These are phyloP conservation scores for Stomatorhinus ivindoensis DNA, from an alignment of 2,113 vertebrate species.

Conservation along the genomic window DNA sequence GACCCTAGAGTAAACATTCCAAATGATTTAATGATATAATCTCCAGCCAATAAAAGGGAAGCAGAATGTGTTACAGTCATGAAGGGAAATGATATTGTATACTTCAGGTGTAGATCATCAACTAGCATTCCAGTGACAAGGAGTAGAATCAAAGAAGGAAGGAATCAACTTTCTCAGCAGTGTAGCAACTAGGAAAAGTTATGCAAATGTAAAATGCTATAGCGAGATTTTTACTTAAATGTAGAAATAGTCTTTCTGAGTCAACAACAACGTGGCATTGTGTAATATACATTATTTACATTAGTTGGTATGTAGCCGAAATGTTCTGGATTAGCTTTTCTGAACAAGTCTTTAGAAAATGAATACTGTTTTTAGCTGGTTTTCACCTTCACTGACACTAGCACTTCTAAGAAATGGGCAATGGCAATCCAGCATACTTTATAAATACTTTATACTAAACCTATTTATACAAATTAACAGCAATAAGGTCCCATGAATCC, in stretches of 20 bases:
- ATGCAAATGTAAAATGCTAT: not conserved
- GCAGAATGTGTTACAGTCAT: not conserved
- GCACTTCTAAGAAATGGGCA: not conserved
- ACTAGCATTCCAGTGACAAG: not conserved
- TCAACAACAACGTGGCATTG: not conserved
- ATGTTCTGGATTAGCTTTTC: not conserved
- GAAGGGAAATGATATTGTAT: not conserved
- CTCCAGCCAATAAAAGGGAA: not conserved
- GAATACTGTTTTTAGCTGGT: not conserved
- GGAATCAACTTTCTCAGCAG: not conserved
- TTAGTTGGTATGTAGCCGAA: not conserved
- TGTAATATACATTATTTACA: not conserved
- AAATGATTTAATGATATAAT: not conserved
- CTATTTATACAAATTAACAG: not conserved
- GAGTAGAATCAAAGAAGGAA: not conserved
- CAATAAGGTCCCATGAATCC: not conserved
- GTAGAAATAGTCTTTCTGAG: not conserved
- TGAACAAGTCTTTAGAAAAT: not conserved
- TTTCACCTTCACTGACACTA: not conserved
- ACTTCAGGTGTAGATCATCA: not conserved
- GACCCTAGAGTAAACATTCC: not conserved
- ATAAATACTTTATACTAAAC: no score
- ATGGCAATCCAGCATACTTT: not conserved
- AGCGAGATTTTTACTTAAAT: not conserved
- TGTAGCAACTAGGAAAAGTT: not conserved